Conservation (phyloP, 2,797 vertebrate species). For the Myoxocephalus aenaeus region DNA sequence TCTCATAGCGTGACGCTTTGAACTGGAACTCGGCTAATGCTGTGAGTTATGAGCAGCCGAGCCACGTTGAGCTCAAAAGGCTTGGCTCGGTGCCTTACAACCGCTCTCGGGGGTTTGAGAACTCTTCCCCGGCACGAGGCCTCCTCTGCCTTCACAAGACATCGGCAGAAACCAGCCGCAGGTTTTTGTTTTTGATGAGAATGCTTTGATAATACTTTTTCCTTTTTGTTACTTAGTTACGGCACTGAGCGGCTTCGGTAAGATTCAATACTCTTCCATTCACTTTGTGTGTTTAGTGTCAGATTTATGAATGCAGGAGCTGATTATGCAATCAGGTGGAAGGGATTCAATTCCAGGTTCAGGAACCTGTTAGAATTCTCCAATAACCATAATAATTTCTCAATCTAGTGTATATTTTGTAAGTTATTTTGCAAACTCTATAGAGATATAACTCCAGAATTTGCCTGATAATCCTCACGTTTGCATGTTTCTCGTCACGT, state of each 20-base stretch:
- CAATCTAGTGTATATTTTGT: not conserved
- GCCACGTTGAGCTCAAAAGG: constrained; percentile 22
- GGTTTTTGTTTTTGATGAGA: not conserved
- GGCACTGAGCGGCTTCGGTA: not conserved
- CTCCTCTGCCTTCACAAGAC: not conserved
- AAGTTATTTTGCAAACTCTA: not conserved
- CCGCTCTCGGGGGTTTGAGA: not conserved
- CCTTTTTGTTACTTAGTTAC: not conserved
- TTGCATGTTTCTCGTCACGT: not conserved
- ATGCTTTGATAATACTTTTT: not conserved
- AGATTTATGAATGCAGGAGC: not conserved
- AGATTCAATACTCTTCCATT: not conserved
- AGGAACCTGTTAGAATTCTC: not conserved
- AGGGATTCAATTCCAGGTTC: not conserved
- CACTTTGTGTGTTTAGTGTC: not conserved
- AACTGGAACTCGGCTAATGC: constrained; percentile 39
- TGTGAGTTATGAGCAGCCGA: constrained; percentile 43
- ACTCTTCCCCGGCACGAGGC: not conserved
- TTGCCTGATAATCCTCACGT: too few species aligned
- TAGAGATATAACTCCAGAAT: too few species aligned
- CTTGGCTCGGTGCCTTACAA: constrained; percentile 33
- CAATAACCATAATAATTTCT: not conserved
- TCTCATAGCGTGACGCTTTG: constrained; percentile 2
- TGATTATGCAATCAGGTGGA: not conserved
- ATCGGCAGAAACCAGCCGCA: not conserved